Evolutionary conservation across 2,888 invertebrate genomes (phyloP).

Genomic region (Sphaerophoria taeniata): DNA sequence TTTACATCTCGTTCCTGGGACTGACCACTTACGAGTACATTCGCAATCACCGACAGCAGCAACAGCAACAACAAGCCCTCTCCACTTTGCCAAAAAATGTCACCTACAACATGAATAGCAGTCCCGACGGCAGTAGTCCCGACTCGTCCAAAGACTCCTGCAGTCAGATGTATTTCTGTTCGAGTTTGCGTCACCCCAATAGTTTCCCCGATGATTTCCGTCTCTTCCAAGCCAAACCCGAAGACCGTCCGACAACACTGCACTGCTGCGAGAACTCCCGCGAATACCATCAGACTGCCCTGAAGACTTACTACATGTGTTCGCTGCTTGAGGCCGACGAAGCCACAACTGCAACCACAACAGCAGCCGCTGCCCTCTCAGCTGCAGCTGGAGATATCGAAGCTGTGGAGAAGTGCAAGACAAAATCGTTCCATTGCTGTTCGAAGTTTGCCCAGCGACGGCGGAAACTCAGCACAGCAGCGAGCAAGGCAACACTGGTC

Average conservation of each 20-base stretch:
- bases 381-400: slow-evolving; percentile 56
- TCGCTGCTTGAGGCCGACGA: slow-evolving; percentile 84
- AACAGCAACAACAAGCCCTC: slow-evolving; percentile 65
- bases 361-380: slow-evolving; percentile 78
- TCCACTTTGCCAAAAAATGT: slow-evolving; percentile 73
- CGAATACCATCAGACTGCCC: slow-evolving; percentile 80
- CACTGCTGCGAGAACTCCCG: slow-evolving; percentile 83
- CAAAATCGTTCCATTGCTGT: slow-evolving; percentile 82
- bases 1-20: slow-evolving; percentile 92
- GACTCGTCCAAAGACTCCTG: slow-evolving; percentile 79
- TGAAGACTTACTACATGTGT: slow-evolving; percentile 83
- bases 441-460: slow-evolving; percentile 81
- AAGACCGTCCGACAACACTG: slow-evolving; percentile 80
- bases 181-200: slow-evolving; percentile 82
- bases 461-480: slow-evolving; percentile 77
- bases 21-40: slow-evolving; percentile 96
- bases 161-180: slow-evolving; percentile 82
- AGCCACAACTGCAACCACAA: slow-evolving; percentile 75
- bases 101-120: slow-evolving; percentile 54
- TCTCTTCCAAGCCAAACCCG: slow-evolving; percentile 71
- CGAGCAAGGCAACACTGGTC: slow-evolving; percentile 78
- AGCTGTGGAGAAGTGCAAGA: slow-evolving; percentile 71
- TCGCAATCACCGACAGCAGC: slow-evolving; percentile 83
- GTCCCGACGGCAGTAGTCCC: slow-evolving; percentile 55
- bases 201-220: slow-evolving; percentile 72